Evolutionary conservation across 1,140 invertebrate genomes (phyloP).

Genomic region (Bombyx mandarina): DNA sequence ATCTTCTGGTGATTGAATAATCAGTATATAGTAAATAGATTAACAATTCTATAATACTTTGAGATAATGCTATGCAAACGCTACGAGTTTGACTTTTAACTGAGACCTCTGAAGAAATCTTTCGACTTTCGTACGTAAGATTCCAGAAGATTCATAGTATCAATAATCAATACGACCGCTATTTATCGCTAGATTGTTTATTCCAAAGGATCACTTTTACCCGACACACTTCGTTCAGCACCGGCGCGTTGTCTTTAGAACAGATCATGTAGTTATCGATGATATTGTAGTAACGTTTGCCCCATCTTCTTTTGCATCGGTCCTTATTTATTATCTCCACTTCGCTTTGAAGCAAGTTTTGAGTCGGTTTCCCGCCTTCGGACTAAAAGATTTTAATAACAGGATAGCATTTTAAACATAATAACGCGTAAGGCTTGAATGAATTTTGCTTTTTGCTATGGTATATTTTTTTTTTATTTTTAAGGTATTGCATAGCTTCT

Average conservation of each 20-base stretch:
- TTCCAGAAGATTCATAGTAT: background rate
- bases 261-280: conserved; percentile 62
- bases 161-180: background rate
- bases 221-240: conserved; percentile 29
- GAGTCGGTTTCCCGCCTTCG: conserved; percentile 4
- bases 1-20: too few species aligned
- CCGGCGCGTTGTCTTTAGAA: conserved; percentile 34
- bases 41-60: too few species aligned
- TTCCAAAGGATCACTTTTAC: conserved; percentile 9
- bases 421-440: too few species aligned
- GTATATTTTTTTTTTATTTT: background rate
- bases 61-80: too few species aligned
- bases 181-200: background rate
- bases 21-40: too few species aligned
- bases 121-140: too few species aligned
- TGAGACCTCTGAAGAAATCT: too few species aligned
- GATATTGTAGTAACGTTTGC: conserved; percentile 43
- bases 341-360: conserved; percentile 23
- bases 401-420: too few species aligned
- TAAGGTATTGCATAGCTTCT: too few species aligned
- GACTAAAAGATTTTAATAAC: background rate
- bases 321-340: conserved; percentile 38
- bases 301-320: conserved; percentile 49
- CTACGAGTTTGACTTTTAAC: too few species aligned
- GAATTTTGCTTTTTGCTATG: too few species aligned